Conservation (phyloP, 2,113 vertebrate species). For the Callaeas wilsoni region DNA sequence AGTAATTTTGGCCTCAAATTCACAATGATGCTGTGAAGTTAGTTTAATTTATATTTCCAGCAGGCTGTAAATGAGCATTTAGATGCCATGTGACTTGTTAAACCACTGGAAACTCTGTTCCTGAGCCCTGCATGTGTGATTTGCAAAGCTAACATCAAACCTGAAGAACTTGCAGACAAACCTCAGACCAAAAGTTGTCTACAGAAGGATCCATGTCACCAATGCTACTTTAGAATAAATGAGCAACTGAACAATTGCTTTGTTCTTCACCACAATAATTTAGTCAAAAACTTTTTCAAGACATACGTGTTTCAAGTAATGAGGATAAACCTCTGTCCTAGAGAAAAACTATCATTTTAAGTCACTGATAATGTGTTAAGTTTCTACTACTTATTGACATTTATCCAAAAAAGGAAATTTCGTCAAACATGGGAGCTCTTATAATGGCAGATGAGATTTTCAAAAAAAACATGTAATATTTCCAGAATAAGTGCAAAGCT, state of each 20-base stretch:
- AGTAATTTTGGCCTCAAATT: neutral
- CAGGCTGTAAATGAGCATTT: neutral
- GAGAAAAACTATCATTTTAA: neutral
- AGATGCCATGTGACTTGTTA: neutral
- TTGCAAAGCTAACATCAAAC: neutral
- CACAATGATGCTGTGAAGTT: neutral
- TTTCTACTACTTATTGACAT: neutral
- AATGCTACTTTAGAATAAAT: neutral
- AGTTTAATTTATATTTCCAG: neutral
- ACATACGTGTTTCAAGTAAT: neutral
- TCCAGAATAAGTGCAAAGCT: neutral
- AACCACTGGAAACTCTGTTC: neutral
- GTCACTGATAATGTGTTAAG: neutral
- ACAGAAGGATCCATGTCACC: neutral
- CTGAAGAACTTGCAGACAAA: neutral
- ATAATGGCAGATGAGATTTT: neutral
- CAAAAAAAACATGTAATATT: neutral
- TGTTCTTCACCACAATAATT: neutral
- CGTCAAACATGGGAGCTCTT: neutral
- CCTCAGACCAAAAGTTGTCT: neutral
- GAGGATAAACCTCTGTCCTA: neutral
- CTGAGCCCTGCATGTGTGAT: neutral
- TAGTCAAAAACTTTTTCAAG: neutral
- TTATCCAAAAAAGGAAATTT: neutral
- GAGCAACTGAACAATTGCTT: neutral